phyloP scores from a whole-genome alignment of 1,140 invertebrate genomes.

The Drosophila ananassae region DNA sequence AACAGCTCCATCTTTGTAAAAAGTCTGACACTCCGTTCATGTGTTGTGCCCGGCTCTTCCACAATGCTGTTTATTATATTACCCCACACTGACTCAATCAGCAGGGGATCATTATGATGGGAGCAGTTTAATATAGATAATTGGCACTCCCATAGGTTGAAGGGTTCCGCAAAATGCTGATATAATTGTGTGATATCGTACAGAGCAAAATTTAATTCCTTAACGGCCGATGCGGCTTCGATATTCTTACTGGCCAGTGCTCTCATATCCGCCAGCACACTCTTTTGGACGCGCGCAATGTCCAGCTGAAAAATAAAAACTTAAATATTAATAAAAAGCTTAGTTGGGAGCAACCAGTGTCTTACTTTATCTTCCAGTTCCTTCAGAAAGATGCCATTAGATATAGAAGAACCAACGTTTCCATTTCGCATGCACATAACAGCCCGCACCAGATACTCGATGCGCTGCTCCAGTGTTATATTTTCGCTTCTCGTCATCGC shows the following conservation, averaged over 20 bases:
- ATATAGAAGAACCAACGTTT: constrained; percentile 89
- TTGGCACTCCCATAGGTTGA: constrained; percentile 93
- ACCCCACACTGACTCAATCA: constrained; percentile 92
- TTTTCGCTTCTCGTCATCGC: constrained; percentile 91
- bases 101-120: constrained; percentile 90
- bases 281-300: constrained; percentile 80
- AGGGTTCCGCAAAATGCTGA: constrained; percentile 92
- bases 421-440: constrained; percentile 97
- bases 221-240: constrained; percentile 53
- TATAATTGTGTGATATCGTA: constrained; percentile 88
- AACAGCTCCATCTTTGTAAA: constrained; percentile 90
- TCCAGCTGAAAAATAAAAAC: constrained; percentile 59
- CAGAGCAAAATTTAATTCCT: constrained; percentile 72
- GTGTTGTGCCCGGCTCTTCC: constrained; percentile 84
- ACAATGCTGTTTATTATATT: constrained; percentile 89
- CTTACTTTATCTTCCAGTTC: constrained; percentile 97
- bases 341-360: not conserved
- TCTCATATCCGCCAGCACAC: constrained; percentile 63
- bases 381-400: constrained; percentile 93
- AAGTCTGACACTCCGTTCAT: constrained; percentile 88
- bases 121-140: constrained; percentile 93
- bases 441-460: constrained; percentile 96
- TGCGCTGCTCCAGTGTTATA: constrained; percentile 89
- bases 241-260: constrained; percentile 40
- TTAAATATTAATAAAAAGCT: constrained; percentile 31